Evolutionary conservation across 2,113 vertebrate species (phyloP), one percentile per base, ranked within the genome.

Genomic region (Solea senegalensis): DNA sequence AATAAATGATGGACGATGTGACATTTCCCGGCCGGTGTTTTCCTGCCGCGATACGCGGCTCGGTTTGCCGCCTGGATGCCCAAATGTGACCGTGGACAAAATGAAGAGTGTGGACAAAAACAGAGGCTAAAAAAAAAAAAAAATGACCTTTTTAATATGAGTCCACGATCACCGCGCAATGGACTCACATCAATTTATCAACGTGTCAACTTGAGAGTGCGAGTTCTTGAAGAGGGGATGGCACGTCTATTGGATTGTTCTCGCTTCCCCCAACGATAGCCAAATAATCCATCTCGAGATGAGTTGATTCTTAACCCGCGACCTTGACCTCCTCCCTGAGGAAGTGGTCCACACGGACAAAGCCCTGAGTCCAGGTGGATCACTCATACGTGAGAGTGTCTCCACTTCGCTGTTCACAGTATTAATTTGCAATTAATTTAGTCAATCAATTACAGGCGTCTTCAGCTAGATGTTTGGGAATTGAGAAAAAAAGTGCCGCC

Each of bases 1-100:
- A 82, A 83, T 65, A 71, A 57, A 82, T 89, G 90, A 91, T 90
- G 77, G 87, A 90, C 86, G 74, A 58, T 15, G 9, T 91, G 88
- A 88, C 86, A 89, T 89, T 90, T 89, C 8, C 3, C 7, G 66
- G 66, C 67, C 58, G 61, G 43, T 79, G 69, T 78, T 80, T 69
- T 65, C n/a, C 74, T 67, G n/a, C 75, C 48, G 64, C 57, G 52
- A 69, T 78, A 43, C 21, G 54, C 65, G 40, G 74, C 56, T 28
- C 28, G n/a, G 15, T 58, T 21, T n/a, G 69, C 68, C 76, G 73
- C 54, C 65, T 59, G 72, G 61, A 45, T 67, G 86, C 72, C 51
- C 52, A 3, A 49, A 34, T 48, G 15, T 66, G 69, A 77, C 43
- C 73, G 65, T 34, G 41, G 71, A 49, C 69, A 21, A 83, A 84